A percentile compares a stretch with the other conserved stretches of the same genome.
phyloP scores from a whole-genome alignment of 92 coral and sea anemone species.

The Virgularia gustaviana region DNA sequence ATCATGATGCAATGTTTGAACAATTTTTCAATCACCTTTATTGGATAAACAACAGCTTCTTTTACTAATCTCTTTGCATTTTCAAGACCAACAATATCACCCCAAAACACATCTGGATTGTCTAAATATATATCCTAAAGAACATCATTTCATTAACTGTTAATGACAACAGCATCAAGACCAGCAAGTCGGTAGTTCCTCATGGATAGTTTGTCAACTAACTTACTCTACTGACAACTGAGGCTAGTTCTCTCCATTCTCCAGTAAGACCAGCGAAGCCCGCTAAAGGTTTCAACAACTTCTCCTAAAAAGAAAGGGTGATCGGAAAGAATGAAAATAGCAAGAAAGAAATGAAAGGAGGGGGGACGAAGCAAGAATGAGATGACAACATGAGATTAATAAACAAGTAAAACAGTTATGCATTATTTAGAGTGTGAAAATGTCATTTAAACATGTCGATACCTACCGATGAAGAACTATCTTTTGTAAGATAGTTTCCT shows the following conservation, averaged over 20 bases:
- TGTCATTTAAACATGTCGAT: too few species aligned
- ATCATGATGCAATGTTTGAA: not conserved
- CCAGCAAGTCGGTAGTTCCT: too few species aligned
- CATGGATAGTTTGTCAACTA: too few species aligned
- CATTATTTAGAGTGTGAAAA: too few species aligned
- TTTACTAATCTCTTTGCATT: conserved; percentile 91
- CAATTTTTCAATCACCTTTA: conserved; percentile 69
- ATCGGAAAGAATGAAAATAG: too few species aligned
- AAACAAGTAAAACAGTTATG: too few species aligned
- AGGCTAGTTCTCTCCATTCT: conserved; percentile 92
- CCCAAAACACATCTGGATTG: conserved; percentile 91
- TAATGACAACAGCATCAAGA: too few species aligned
- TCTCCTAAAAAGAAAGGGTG: conserved; percentile 56
- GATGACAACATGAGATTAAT: too few species aligned
- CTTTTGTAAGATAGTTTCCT: conserved; percentile 74
- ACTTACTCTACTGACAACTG: conserved; percentile 86
- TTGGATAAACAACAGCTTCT: conserved; percentile 99
- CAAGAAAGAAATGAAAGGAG: too few species aligned
- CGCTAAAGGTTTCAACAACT: conserved; percentile 85
- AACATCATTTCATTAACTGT: too few species aligned
- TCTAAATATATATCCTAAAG: conserved; percentile 96
- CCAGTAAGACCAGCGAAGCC: conserved; percentile 97
- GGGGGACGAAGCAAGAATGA: too few species aligned
- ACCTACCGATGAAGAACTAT: conserved; percentile 76
- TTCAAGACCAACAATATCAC: conserved; percentile 91